Conservation (phyloP, 2,797 vertebrate species). For the Labroides dimidiatus region DNA sequence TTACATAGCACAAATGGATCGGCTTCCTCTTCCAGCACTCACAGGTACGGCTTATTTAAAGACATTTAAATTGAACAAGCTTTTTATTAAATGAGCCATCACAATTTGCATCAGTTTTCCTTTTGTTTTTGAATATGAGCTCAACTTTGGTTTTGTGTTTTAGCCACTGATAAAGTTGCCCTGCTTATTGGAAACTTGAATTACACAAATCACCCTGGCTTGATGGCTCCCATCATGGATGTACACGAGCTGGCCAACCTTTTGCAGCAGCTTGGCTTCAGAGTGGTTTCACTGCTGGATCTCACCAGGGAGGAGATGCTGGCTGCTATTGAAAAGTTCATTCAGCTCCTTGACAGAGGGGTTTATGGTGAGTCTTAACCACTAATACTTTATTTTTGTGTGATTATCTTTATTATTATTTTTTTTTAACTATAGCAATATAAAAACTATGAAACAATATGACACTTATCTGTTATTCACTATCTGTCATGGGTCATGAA, state of each 20-base stretch:
- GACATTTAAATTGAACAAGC: not conserved
- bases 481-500: conserved; percentile 30
- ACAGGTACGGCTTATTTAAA: conserved; percentile 72
- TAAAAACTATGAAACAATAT: not conserved
- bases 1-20: conserved; percentile 56
- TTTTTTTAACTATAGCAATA: not conserved
- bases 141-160: conserved; percentile 28
- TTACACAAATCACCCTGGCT: conserved; percentile 85
- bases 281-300: conserved; percentile 91
- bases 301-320: conserved; percentile 88
- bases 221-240: conserved; percentile 89
- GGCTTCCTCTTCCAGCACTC: conserved; percentile 36
- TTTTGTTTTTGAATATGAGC: conserved; percentile 13
- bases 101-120: not conserved
- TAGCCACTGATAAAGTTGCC: conserved; percentile 91
- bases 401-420: not conserved
- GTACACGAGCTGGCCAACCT: conserved; percentile 88
- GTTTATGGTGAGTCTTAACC: conserved; percentile 85
- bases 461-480: conserved; percentile 17
- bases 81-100: conserved; percentile 11
- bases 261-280: conserved; percentile 87
- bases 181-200: conserved; percentile 90
- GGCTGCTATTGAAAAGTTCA: conserved; percentile 83
- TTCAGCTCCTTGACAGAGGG: conserved; percentile 88
- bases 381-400: not conserved